These are phyloP conservation scores for Hippopotamus amphibius DNA, from an alignment of 2,113 vertebrate species.

Conservation along the genomic window DNA sequence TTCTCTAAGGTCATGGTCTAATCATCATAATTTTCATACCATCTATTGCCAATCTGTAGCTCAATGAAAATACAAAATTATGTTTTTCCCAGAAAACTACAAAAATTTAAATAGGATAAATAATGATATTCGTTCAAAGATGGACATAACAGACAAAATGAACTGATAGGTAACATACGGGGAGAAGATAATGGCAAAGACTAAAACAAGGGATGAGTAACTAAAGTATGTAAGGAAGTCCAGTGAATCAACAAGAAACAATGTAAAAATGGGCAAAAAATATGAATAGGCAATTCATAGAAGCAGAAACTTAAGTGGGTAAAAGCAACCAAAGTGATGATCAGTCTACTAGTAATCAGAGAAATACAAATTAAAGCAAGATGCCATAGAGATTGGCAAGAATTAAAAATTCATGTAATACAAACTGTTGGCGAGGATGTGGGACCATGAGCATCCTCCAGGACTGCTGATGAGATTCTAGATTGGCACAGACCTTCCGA, in stretches of 20 bases:
- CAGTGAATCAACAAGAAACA: background rate
- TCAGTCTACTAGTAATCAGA: background rate
- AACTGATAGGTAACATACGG: background rate
- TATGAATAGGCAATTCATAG: background rate
- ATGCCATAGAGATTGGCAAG: background rate
- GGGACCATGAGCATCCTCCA: background rate
- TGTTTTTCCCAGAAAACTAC: background rate
- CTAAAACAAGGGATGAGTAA: background rate
- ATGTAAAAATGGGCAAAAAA: constrained; percentile 19
- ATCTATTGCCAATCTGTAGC: constrained; percentile 19
- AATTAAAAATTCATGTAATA: background rate
- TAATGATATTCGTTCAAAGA: constrained; percentile 28
- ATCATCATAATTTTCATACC: constrained; percentile 1
- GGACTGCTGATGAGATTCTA: background rate
- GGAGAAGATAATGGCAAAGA: background rate
- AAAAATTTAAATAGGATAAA: constrained; percentile 46
- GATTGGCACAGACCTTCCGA: background rate
- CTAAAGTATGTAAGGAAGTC: background rate
- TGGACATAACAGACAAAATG: background rate
- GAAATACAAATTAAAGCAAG: constrained; percentile 44
- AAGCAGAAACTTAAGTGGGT: background rate
- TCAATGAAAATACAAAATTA: constrained; percentile 26
- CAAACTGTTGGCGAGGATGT: background rate
- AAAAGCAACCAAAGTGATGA: background rate
- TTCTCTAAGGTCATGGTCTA: background rate